These are phyloP conservation scores for Hirtodrosophila cameraria DNA, from an alignment of 2,888 invertebrate genomes.

Conservation along the genomic window DNA sequence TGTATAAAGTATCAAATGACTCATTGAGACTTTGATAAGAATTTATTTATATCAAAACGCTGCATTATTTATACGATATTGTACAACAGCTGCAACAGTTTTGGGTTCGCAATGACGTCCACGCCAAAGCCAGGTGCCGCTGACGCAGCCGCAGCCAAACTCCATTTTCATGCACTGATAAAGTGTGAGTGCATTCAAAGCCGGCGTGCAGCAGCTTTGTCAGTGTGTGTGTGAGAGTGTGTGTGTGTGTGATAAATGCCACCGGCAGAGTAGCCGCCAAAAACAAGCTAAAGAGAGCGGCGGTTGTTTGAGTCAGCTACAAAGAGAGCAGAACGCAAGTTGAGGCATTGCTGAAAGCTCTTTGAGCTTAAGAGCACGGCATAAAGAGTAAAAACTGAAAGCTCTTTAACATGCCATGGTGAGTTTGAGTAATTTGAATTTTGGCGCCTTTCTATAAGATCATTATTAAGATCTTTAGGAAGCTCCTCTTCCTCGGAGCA, in stretches of 20 bases:
- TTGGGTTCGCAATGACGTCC: conserved; percentile 19
- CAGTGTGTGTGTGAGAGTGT: no score
- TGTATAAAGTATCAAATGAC: conserved; percentile 2
- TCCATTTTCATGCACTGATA: conserved; percentile 35
- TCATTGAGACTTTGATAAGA: neutral
- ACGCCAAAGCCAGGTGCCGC: conserved; percentile 25
- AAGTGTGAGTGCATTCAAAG: conserved; percentile 30
- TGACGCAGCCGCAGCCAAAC: conserved; percentile 39
- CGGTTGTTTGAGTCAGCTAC: neutral
- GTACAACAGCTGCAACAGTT: conserved; percentile 30
- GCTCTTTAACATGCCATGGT: conserved; percentile 29
- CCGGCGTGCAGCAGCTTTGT: conserved; percentile 37
- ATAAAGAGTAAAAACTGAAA: conserved; percentile 21
- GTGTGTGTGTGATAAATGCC: conserved; percentile 28
- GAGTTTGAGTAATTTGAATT: conserved; percentile 27
- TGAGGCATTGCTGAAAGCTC: conserved; percentile 22
- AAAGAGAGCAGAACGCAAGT: conserved; percentile 1
- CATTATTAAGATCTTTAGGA: neutral
- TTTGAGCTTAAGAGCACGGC: conserved; percentile 8
- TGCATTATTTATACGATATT: no score
- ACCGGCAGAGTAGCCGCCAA: conserved; percentile 30
- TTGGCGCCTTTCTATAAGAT: conserved; percentile 1
- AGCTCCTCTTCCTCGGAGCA: no score
- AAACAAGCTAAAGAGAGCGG: conserved; percentile 5
- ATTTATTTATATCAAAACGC: no score